Percentiles rank a stretch among this genome's conserved stretches.
phyloP scores from a whole-genome alignment of 2,888 invertebrate species.

The Hirtodrosophila confusa region DNA sequence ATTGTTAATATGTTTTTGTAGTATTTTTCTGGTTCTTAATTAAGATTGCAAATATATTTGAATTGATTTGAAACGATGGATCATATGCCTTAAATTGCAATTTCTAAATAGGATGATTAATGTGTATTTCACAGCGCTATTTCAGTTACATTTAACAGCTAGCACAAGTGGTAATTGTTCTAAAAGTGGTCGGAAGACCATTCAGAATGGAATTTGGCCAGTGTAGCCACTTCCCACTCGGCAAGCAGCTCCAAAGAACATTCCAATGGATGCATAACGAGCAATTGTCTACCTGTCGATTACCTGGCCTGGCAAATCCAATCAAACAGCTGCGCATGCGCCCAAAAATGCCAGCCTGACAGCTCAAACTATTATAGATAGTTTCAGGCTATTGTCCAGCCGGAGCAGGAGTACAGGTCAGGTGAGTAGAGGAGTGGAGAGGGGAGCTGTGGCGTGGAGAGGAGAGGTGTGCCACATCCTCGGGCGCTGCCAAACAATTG shows the following conservation, averaged over 20 bases:
- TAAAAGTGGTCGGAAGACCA: conserved; percentile 43
- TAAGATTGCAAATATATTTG: too few species aligned
- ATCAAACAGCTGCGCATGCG: conserved; percentile 66
- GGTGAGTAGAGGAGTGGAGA: too few species aligned
- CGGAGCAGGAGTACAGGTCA: conserved; percentile 5
- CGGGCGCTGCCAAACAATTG: conserved; percentile 42
- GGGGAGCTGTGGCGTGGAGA: not conserved
- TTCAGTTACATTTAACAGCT: conserved; percentile 9
- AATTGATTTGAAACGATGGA: too few species aligned
- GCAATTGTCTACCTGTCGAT: conserved; percentile 70
- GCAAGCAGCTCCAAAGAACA: conserved; percentile 8
- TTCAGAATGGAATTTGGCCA: conserved; percentile 29
- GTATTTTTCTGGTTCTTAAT: too few species aligned
- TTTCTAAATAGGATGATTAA: too few species aligned
- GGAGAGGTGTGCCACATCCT: conserved; percentile 56
- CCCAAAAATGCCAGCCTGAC: conserved; percentile 19
- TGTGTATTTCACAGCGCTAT: not conserved
- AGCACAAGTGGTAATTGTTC: conserved; percentile 34
- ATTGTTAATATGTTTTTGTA: too few species aligned
- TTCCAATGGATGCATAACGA: conserved; percentile 51
- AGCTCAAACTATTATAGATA: conserved; percentile 14
- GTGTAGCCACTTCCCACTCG: conserved; percentile 36
- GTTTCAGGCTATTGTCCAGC: conserved; percentile 23
- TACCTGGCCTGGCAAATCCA: conserved; percentile 39
- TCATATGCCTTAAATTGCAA: too few species aligned